Evolutionary conservation across 2,113 vertebrate species (phyloP), one percentile per base, ranked within the genome.

Genomic region (Entosphenus tridentatus): DNA sequence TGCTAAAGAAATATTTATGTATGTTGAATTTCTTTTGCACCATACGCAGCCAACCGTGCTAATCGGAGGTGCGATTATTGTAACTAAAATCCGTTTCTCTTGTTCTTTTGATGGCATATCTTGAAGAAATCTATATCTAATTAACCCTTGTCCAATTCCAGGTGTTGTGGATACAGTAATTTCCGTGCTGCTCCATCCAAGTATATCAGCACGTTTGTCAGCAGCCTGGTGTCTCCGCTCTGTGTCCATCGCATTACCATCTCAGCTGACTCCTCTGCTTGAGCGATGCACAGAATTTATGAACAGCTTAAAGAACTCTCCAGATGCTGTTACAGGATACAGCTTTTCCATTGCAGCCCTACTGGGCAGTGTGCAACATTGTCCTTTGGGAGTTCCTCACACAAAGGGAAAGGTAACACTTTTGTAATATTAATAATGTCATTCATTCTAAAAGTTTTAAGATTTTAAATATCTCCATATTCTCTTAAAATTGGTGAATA

Each of bases 331-430:
- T 72, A 97, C 90, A 67, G 95, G 95, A 2, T 98, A 96, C 78
- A 98, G 95, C 80, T 96, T 95, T 76, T 90, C 95, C 5, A 90
- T 97, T 87, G 95, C 95, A 14, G 92, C 92, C 71, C 77, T 98
- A 71, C 80, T 98, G 71, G 95, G 95, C 67, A 89, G 91, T 1
- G 88, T 96, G 12, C 86, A 98, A 79, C 92, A 97, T 77, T 96
- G 89, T 77, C 89, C 91, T 0, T 77, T 98, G 73, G 95, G 95
- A 55, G 88, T 98, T 77, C 92, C 95, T 68, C 95, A 98, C 2
- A 82, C 88, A 72, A 96, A 95, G 82, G 95, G 92, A 74, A 98
- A 97, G 87, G 93, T 39, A 39, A 39, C 39, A 39, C 39, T 39
- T 39, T 39, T 39, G 39, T 39, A 39, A 39, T 39, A 39, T 39